Base-by-base conservation (phyloP, 2,113 vertebrate species). In the Atrichornis clamosus region DNA sequence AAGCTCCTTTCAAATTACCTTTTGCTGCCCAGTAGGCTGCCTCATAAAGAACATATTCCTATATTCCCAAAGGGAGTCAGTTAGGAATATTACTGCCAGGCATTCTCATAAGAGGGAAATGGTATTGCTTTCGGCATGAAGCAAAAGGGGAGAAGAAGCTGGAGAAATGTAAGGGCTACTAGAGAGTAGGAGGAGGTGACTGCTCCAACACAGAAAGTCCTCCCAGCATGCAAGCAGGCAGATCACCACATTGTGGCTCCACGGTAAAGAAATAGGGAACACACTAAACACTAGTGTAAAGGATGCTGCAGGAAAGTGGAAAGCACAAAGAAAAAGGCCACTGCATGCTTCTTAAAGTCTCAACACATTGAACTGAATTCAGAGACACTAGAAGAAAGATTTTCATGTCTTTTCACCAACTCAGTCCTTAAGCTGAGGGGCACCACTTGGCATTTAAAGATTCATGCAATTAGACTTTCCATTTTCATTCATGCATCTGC, bases 211-310 rank as follows among this genome's bases (percentile, higher is more conserved):
- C 11, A 63, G 10, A 8, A 59, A 77, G 35, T 37, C n/a, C 10
- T 50, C 22, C 32, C 30, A 55, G 10, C 7, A 23, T 27, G 19
- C 35, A 64, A 64, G 33, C 6, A 49, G 37, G 7, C 13, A 62
- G 23, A 18, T 76, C 21, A 70, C 26, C 28, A 53, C 5, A 9
- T 4, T 64, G 7, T 9, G 68, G 13, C 14, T 52, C 41, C 13
- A 4, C 14, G 22, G 15, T n/a, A 28, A 28, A 15, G 2, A 76
- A 79, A 64, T 0, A 47, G 30, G 20, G 15, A 3, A 26, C 37
- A 56, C 7, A 42, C 1, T 8, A 26, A 37, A 56, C 7, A 42
- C 1, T 8, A 59, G 8, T 0, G 1, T 30, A 50, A 68, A 50
- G 16, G 23, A 47, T 78, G 13, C 15, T 27, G 13, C 58, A 32